phyloP scores from a whole-genome alignment of 2,797 vertebrate species.

The Hozukius guyotensis region DNA sequence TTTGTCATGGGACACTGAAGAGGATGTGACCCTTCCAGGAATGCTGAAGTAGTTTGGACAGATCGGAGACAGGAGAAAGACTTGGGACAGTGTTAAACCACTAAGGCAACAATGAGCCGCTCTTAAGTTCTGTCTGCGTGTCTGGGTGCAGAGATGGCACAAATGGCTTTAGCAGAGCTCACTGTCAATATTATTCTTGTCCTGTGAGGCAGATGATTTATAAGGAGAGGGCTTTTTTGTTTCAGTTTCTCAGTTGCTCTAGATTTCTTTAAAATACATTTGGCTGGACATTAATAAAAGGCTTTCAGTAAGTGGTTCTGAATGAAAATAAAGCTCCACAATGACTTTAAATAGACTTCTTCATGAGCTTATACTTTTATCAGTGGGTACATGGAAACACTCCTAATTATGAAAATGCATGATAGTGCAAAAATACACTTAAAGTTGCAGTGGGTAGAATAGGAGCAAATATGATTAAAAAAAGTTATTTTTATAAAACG shows the following conservation, averaged over 20 bases:
- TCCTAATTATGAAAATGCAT: neutral
- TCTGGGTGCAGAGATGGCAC: slow-evolving; percentile 45
- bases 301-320: neutral
- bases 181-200: slow-evolving; percentile 31
- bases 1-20: slow-evolving; percentile 69
- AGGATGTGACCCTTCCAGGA: slow-evolving; percentile 81
- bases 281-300: slow-evolving; percentile 2
- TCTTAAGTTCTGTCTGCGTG: slow-evolving; percentile 37
- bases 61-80: slow-evolving; percentile 57
- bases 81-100: slow-evolving; percentile 63
- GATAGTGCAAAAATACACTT: neutral
- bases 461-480: too few relatives aligned
- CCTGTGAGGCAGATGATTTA: slow-evolving; percentile 31
- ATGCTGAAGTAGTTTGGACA: slow-evolving; percentile 68
- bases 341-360: neutral
- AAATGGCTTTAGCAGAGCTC: slow-evolving; percentile 53
- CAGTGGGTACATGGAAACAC: neutral
- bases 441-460: too few relatives aligned
- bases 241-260: slow-evolving; percentile 15
- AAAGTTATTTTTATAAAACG: too few relatives aligned
- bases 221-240: slow-evolving; percentile 13
- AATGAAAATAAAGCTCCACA: neutral
- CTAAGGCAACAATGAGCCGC: slow-evolving; percentile 56
- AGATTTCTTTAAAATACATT: slow-evolving; percentile 22
- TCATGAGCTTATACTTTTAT: neutral